Evolutionary conservation across 2,888 invertebrate genomes (phyloP).

Genomic region (Hyppa rectilinea): DNA sequence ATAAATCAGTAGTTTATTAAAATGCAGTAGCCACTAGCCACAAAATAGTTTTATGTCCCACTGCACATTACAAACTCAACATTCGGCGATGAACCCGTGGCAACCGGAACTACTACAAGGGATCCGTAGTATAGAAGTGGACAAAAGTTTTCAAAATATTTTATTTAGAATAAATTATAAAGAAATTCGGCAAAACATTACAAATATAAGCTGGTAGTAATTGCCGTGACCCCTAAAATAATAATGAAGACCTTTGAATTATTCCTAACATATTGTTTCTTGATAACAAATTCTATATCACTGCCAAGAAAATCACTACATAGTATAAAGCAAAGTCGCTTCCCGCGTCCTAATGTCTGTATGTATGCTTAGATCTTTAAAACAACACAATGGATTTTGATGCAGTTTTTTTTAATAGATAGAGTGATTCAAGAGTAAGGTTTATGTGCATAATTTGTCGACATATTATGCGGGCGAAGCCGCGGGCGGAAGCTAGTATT

Average conservation of each 20-base stretch:
- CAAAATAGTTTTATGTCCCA: slow-evolving; percentile 10
- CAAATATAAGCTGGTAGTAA: neutral
- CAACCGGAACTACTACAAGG: slow-evolving; percentile 54
- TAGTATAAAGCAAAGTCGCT: no score
- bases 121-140: slow-evolving; percentile 44
- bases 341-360: no score
- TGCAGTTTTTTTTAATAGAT: no score
- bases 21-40: slow-evolving; percentile 10
- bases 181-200: neutral
- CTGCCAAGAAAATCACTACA: no score
- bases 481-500: no score
- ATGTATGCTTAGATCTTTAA: no score
- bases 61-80: slow-evolving; percentile 23
- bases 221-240: slow-evolving; percentile 4
- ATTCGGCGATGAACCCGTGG: slow-evolving; percentile 33
- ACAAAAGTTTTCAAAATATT: slow-evolving; percentile 40
- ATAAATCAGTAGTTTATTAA: neutral
- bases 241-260: neutral
- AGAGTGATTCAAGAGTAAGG: no score
- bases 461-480: no score
- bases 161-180: no score
- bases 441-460: no score
- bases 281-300: slow-evolving; percentile 10
- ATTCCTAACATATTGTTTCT: no score
- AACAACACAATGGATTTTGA: no score